Evolutionary conservation across 92 coral and sea anemone species (phyloP).

Genomic region (Diadumene lineata): DNA sequence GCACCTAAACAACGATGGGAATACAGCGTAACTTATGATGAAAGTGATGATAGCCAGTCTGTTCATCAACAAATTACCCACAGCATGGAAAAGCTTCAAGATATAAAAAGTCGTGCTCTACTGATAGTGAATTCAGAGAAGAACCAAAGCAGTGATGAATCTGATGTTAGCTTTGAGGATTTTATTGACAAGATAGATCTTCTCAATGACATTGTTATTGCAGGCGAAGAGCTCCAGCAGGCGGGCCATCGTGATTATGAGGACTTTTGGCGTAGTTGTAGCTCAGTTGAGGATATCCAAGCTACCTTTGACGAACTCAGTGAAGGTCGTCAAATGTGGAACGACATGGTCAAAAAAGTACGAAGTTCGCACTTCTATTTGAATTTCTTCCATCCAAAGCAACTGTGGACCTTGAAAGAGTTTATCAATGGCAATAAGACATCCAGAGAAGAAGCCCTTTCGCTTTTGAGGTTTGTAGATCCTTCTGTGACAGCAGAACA

Average conservation of each 20-base stretch:
- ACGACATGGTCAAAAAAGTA: slow-evolving; percentile 20
- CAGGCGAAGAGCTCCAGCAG: slow-evolving; percentile 44
- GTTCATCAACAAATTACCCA: neutral
- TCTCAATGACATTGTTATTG: slow-evolving; percentile 45
- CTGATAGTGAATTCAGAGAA: slow-evolving; percentile 60
- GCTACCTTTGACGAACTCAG: slow-evolving; percentile 16
- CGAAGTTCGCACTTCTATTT: slow-evolving; percentile 44
- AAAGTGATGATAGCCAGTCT: neutral
- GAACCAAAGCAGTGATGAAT: slow-evolving; percentile 34
- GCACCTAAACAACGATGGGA: slow-evolving; percentile 33
- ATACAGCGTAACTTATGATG: slow-evolving; percentile 40
- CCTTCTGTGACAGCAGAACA: slow-evolving; percentile 33
- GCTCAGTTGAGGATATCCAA: slow-evolving; percentile 40
- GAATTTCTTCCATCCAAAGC: slow-evolving; percentile 69
- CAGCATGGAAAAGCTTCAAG: slow-evolving; percentile 45
- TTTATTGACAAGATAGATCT: slow-evolving; percentile 59
- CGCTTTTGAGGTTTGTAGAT: slow-evolving; percentile 77
- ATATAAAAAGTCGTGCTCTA: slow-evolving; percentile 70
- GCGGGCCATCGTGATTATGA: slow-evolving; percentile 60
- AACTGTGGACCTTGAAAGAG: slow-evolving; percentile 57
- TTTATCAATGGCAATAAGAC: slow-evolving; percentile 39
- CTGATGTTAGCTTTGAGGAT: slow-evolving; percentile 26
- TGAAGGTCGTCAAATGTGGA: slow-evolving; percentile 43
- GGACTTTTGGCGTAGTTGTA: slow-evolving; percentile 32
- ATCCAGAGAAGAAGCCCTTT: slow-evolving; percentile 30